Base-by-base conservation (phyloP, 2,113 vertebrate species). In the Macaca mulatta region DNA sequence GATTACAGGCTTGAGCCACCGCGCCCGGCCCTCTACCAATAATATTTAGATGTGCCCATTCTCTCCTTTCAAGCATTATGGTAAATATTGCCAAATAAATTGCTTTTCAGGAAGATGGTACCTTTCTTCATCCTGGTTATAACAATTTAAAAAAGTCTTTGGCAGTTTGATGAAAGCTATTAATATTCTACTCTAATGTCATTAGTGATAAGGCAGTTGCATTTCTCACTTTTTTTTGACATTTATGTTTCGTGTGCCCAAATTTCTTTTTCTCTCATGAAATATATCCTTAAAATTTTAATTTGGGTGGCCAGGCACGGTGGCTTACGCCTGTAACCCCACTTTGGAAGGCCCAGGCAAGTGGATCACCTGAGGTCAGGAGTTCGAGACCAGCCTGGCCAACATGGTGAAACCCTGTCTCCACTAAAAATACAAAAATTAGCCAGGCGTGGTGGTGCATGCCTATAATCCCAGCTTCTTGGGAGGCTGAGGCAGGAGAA, bases 251-350 rank as follows among this genome's bases (percentile, higher is more conserved):
- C 6, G 38, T 84, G 67, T 80, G 45, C 48, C 93, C 94, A 48
- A 69, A n/a, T 84, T 85, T 48, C 7, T 38, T 90, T 87, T 57
- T 4, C 1, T 16, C 35, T 55, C 48, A 67, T 80, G 81, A 80
- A 80, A 90, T 89, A 20, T 82, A 61, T 81, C 77, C 95, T 89
- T 67, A 90, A 92, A 74, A n/a, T 80, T 92, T 95, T 89, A 72
- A 94, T 35, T 43, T 67, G 32, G 40, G 61, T 64, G 59, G 12
- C 61, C 30, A 13, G 61, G 61, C 0, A 0, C 5, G 2, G 61
- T 30, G 61, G 27, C 27, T 64, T 6, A 64, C 0, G 27, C 61
- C 61, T 64, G 12, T 64, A 30, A 64, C 30, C 61, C 12, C 5
- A 64, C 27, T 30, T 30, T 64, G 61, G 61, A 27, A 64, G 2